phyloP scores from a whole-genome alignment of 1,140 invertebrate species.

The Teleogryllus occipitalis region DNA sequence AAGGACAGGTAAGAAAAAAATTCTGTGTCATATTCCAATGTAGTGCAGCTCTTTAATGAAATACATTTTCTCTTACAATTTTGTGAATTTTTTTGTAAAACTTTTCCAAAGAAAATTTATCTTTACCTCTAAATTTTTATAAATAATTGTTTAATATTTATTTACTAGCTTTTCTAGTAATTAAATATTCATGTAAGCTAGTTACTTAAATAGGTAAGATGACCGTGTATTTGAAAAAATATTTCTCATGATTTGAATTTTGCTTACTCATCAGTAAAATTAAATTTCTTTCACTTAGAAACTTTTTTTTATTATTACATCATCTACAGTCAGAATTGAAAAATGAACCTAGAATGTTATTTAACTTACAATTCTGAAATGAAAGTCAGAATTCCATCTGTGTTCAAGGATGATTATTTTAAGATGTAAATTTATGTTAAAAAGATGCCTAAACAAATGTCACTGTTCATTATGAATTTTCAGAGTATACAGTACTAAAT shows the following conservation, averaged over 20 bases:
- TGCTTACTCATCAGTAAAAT: background rate
- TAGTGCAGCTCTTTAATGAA: background rate
- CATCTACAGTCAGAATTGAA: background rate
- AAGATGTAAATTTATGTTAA: too few species aligned
- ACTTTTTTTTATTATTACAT: background rate
- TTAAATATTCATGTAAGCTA: background rate
- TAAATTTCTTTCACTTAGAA: background rate
- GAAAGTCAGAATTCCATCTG: too few species aligned
- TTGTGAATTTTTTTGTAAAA: background rate
- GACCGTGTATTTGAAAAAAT: background rate
- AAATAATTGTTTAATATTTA: background rate
- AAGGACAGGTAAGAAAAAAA: conserved; percentile 41
- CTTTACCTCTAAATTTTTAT: background rate
- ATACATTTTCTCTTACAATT: background rate
- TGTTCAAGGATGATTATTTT: too few species aligned
- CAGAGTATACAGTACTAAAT: too few species aligned
- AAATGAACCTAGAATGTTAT: too few species aligned
- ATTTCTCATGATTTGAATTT: background rate
- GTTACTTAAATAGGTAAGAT: background rate
- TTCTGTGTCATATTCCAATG: background rate
- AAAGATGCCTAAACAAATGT: too few species aligned
- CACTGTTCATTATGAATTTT: too few species aligned
- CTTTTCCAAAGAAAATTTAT: background rate
- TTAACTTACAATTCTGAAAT: too few species aligned
- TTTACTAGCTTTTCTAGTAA: background rate